Evolutionary conservation across 1,140 invertebrate species (phyloP), one percentile per base, ranked within the genome.

Genomic region (Brachystomella parvula): DNA sequence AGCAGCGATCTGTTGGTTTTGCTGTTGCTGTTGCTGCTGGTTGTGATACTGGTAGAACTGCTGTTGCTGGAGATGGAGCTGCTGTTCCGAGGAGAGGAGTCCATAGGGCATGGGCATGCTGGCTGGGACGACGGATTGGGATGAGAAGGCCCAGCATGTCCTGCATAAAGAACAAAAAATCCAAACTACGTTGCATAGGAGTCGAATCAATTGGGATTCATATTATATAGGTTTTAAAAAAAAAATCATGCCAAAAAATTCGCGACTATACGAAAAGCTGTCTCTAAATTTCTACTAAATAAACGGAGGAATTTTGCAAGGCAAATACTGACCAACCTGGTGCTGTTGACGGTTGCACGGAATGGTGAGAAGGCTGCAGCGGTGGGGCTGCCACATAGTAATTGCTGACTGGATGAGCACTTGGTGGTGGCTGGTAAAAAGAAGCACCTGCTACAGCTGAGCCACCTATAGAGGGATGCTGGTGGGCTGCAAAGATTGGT

Each of bases 251-350:
- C n/a, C n/a, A 44, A n/a, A 44, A 44, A 44, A n/a, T n/a, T 44
- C n/a, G 39, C n/a, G 39, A 44, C n/a, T 44, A n/a, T n/a, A n/a
- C n/a, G n/a, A n/a, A n/a, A n/a, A n/a, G 9, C 39, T 44, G 9
- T 12, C n/a, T 44, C 39, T 12, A 44, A 44, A 44, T 44, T 44
- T 12, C 39, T 12, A n/a, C 9, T 9, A 44, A 44, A 44, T 44
- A 44, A 44, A 44, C 39, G 9, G 39, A 9, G n/a, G 39, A 44
- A 44, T 12, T n/a, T 44, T 44, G n/a, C 56, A 24, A 63, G 66
- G 66, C 39, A 65, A 68, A 73, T 70, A 73, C 71, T 63, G 66
- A 73, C 71, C 71, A 73, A 73, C 71, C 71, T 73, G 71, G 71
- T 70, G 68, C 64, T 70, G 68, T 28, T 56, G 69, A 47, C 21